phyloP scores from a whole-genome alignment of 2,797 vertebrate species.

The Chaunax sp. region DNA sequence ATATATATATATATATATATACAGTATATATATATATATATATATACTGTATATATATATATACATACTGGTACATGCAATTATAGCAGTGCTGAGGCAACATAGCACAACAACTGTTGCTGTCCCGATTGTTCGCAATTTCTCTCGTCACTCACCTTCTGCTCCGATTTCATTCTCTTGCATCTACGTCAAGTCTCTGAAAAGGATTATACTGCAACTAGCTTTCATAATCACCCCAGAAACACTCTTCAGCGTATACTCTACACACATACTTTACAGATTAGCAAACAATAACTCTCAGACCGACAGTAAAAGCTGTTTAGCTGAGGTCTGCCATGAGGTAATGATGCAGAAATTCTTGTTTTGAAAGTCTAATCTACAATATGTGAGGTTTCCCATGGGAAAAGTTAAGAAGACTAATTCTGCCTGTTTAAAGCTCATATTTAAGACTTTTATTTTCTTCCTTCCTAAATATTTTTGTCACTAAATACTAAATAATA shows the following conservation, averaged over 20 bases:
- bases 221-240: slow-evolving; percentile 28
- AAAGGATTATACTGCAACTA: slow-evolving; percentile 2
- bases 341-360: slow-evolving; percentile 20
- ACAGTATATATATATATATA: no score
- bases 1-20: no score
- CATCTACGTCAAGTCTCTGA: slow-evolving; percentile 14
- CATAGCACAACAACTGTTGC: neutral
- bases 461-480: neutral
- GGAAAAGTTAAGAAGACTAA: neutral
- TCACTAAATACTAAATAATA: no score
- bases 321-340: slow-evolving; percentile 14
- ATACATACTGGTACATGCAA: no score
- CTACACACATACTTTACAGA: neutral
- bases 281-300: slow-evolving; percentile 15
- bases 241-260: slow-evolving; percentile 5
- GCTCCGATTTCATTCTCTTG: slow-evolving; percentile 31
- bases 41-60: no score
- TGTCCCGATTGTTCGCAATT: slow-evolving; percentile 14
- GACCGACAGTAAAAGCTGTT: slow-evolving; percentile 8
- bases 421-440: neutral
- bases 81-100: neutral
- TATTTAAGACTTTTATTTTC: neutral
- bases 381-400: neutral
- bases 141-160: slow-evolving; percentile 28
- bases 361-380: slow-evolving; percentile 1